A percentile compares a stretch with the other conserved stretches of the same genome.
These are phyloP conservation scores for Rhagoletis zephyria DNA, from an alignment of 1,140 invertebrate genomes.

Conservation along the genomic window DNA sequence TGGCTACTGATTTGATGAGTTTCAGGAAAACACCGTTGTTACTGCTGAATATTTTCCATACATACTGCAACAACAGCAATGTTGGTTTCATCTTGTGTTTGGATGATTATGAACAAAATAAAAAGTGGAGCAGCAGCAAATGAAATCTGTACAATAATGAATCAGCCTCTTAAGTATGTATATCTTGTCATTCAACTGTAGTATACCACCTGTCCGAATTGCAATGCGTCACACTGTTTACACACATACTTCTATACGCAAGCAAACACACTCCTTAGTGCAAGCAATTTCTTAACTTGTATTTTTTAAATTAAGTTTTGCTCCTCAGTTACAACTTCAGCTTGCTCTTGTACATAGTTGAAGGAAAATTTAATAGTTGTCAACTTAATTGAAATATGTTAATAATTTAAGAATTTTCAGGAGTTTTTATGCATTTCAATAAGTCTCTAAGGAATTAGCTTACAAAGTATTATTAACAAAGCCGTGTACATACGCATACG, in stretches of 20 bases:
- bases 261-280: background rate
- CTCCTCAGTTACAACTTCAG: background rate
- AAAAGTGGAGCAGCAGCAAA: too few relatives aligned
- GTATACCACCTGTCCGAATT: background rate
- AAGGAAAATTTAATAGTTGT: conserved; percentile 22
- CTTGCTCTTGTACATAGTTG: background rate
- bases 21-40: background rate
- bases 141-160: too few relatives aligned
- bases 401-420: conserved; percentile 28
- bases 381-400: conserved; percentile 50
- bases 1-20: background rate
- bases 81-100: too few relatives aligned
- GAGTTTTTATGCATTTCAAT: background rate
- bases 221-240: background rate
- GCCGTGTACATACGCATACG: background rate
- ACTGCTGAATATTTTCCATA: too few relatives aligned
- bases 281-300: background rate
- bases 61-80: too few relatives aligned
- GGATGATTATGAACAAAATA: too few relatives aligned
- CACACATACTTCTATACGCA: background rate
- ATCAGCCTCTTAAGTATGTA: background rate
- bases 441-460: background rate
- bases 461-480: background rate
- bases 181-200: background rate
- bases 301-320: background rate